Evolutionary conservation across 2,113 vertebrate species (phyloP).

Genomic region (Dolichotis patagonum): DNA sequence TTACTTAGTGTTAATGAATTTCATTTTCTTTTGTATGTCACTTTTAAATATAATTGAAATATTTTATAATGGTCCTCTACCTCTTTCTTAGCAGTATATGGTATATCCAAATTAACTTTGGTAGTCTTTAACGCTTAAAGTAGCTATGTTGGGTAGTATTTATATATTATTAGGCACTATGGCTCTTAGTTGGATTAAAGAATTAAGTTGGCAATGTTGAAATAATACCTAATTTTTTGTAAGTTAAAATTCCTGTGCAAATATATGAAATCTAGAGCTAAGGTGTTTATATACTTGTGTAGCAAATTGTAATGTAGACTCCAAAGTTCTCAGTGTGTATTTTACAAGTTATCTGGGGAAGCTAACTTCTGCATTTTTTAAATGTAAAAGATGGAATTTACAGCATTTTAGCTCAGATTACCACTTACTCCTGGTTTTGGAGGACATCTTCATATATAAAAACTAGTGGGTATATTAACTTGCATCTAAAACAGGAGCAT

Average conservation of each 20-base stretch:
- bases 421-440: conserved; percentile 37
- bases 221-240: conserved; percentile 25
- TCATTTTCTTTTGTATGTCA: conserved; percentile 46
- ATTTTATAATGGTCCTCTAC: neutral
- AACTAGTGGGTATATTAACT: neutral
- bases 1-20: conserved; percentile 5
- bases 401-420: neutral
- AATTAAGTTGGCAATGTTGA: conserved; percentile 15
- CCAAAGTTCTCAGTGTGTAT: neutral
- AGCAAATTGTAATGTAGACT: conserved; percentile 15
- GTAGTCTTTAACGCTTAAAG: conserved; percentile 46
- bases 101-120: conserved; percentile 43
- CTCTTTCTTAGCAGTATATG: conserved; percentile 17
- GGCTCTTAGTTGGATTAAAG: conserved; percentile 4
- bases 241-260: conserved; percentile 48
- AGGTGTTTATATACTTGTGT: neutral
- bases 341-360: conserved; percentile 13
- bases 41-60: conserved; percentile 45
- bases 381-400: conserved; percentile 28
- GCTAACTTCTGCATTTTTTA: neutral
- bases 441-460: neutral
- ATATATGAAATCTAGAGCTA: conserved; percentile 5
- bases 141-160: neutral
- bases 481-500: neutral
- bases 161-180: neutral